A percentile compares a stretch with the other conserved stretches of the same genome.
phyloP scores from a whole-genome alignment of 2,797 vertebrate genomes.

The Eospalax fontanierii region DNA sequence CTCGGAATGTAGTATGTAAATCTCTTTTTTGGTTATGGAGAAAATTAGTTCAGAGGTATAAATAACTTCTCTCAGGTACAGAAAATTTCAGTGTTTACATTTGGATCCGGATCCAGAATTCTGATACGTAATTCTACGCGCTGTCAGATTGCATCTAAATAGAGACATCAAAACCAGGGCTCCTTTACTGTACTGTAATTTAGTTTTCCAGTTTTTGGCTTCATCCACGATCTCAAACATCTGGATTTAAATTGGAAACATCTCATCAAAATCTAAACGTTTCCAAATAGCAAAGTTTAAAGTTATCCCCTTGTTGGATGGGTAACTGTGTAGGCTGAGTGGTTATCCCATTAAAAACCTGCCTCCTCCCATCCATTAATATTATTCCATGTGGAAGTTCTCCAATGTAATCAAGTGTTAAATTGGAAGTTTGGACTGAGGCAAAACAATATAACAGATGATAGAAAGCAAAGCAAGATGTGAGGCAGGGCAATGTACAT shows the following conservation, averaged over 20 bases:
- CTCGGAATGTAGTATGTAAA: constrained; percentile 44
- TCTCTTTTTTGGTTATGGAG: constrained; percentile 42
- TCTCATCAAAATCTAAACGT: constrained; percentile 75
- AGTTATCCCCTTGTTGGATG: constrained; percentile 38
- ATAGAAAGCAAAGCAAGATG: not conserved
- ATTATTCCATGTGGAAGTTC: constrained; percentile 40
- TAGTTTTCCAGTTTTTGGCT: constrained; percentile 75
- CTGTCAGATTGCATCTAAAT: constrained; percentile 55
- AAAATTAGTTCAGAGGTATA: constrained; percentile 60
- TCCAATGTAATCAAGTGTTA: constrained; percentile 53
- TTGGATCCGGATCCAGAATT: constrained; percentile 58
- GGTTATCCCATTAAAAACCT: not conserved
- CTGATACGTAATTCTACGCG: constrained; percentile 50
- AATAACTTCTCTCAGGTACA: constrained; percentile 45
- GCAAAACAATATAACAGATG: not conserved
- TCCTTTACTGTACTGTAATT: constrained; percentile 21
- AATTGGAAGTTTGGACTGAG: constrained; percentile 56
- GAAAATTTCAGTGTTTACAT: constrained; percentile 60
- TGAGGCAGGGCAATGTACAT: not conserved
- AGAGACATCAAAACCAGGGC: constrained; percentile 59
- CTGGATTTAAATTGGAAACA: constrained; percentile 78
- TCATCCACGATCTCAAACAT: constrained; percentile 75
- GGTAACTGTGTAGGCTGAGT: constrained; percentile 7
- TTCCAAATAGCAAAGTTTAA: constrained; percentile 65
- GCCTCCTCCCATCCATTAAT: not conserved